Evolutionary conservation across 2,113 vertebrate species (phyloP), one percentile per base, ranked within the genome.

Genomic region (Tylochromis polylepis): DNA sequence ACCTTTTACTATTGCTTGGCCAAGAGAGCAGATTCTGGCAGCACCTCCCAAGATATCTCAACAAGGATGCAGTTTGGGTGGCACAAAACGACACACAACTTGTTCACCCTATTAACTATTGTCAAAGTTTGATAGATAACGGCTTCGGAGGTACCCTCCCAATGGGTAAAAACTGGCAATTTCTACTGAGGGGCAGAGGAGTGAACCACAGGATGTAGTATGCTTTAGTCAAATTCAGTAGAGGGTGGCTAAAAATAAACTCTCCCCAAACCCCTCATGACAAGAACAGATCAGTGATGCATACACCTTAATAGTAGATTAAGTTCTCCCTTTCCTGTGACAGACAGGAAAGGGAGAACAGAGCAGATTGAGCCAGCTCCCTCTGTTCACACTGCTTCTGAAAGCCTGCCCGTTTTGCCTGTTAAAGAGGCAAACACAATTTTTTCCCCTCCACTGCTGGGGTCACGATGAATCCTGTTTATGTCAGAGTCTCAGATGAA

Each of bases 201-300:
- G 46, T 56, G 72, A 55, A 55, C 27, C 84, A 81, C 8, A 80
- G 38, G 34, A 89, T 85, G 22, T 43, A 79, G 59, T 77, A 41
- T 11, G 11, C 81, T 56, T 82, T 57, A 77, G 87, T 79, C 36
- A 60, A 81, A 87, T 58, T 83, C 82, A 89, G 79, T 24, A 57
- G 85, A 83, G 75, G 31, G 10, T 59, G 43, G 83, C 88, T 87
- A 88, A 87, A 91, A 90, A 91, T 90, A 90, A 91, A 90, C 67
- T 57, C 81, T 60, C 81, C 58, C 58, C 57, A 78, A 85, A 85
- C 58, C 83, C 87, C 67, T 81, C 78, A 60, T 78, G 84, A 93
- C 51, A 80, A 78, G 70, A 85, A 27, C 36, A 81, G 79, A 78
- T 87, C 82, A 88, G 79, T 56, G 85, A 89, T 88, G 85, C 87